phyloP scores from a whole-genome alignment of 2,113 vertebrate species.

The Anolis sagrei region DNA sequence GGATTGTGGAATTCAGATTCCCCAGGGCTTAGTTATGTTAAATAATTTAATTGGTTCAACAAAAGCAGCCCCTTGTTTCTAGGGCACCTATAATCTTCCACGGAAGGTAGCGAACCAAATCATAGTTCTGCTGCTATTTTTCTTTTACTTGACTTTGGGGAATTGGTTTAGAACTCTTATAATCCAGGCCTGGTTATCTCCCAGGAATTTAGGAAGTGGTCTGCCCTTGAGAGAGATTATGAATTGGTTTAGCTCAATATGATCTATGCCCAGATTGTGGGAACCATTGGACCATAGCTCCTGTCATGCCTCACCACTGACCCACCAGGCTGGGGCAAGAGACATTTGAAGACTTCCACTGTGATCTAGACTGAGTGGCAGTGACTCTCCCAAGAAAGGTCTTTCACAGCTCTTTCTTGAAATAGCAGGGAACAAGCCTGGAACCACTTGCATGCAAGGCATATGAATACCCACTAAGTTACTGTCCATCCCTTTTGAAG shows the following conservation, averaged over 20 bases:
- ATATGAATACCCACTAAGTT: neutral
- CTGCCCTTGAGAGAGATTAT: neutral
- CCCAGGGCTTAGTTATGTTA: neutral
- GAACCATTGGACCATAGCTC: no score
- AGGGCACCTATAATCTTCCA: neutral
- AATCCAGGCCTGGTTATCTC: neutral
- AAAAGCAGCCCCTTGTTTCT: neutral
- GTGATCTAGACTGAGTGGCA: neutral
- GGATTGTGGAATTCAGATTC: conserved; percentile 29
- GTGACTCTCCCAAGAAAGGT: neutral
- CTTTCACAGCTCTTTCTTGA: neutral
- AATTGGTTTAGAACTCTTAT: neutral
- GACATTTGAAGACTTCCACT: no score
- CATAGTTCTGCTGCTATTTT: neutral
- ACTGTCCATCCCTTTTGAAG: neutral
- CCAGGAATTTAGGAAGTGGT: neutral
- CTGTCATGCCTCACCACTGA: no score
- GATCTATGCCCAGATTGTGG: no score
- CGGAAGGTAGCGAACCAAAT: accelerated
- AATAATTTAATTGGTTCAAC: accelerated
- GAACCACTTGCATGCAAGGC: neutral
- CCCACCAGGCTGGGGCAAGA: no score
- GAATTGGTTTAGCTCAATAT: neutral
- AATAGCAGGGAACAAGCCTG: neutral
- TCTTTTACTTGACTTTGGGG: neutral